Evolutionary conservation across 2,888 invertebrate genomes (phyloP), one percentile per base, ranked within the genome.

Genomic region (Crioceris asparagi): DNA sequence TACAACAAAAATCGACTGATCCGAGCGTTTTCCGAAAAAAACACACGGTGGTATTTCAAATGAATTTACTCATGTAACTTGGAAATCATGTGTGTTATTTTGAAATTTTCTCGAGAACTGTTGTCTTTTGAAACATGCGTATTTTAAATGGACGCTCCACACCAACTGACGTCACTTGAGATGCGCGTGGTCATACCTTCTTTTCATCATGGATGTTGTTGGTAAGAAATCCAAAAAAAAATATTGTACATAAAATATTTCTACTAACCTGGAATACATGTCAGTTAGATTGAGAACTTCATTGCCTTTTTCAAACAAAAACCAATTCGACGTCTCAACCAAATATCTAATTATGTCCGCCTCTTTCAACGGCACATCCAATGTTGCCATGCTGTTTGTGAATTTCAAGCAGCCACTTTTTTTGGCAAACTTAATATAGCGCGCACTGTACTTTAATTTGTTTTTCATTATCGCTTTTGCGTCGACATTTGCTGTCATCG

Each of bases 311-410:
- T 52, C 49, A 42, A 59, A 59, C 27, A 59, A 43, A 35, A 59
- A 59, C 59, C 59, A 59, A 43, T 59, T 59, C 2, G 57, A 55
- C 11, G 54, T 56, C 45, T 59, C 59, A 15, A 59, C 40, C 15
- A 57, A 49, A 43, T 55, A 56, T 30, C 50, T 48, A 36, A 58
- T 41, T 15, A 54, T 49, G 35, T 51, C 53, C 2, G 44, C 35
- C 27, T 56, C 54, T 12, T 47, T 47, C 23, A 56, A 32, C 7
- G 46, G 46, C 3, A 50, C 44, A 29, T 55, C 51, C 27, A 53
- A 41, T 23, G 54, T 53, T 16, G 49, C 34, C 7, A 47, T 36
- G 5, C 39, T 40, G 6, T 41, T 48, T 11, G 44, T 45, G 41
- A 53, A 50, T 32, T 48, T 50, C 16, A 54, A 42, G 37, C 54